Conservation (phyloP, 1,140 invertebrate genomes). For the Lasioglossum baleicum region DNA sequence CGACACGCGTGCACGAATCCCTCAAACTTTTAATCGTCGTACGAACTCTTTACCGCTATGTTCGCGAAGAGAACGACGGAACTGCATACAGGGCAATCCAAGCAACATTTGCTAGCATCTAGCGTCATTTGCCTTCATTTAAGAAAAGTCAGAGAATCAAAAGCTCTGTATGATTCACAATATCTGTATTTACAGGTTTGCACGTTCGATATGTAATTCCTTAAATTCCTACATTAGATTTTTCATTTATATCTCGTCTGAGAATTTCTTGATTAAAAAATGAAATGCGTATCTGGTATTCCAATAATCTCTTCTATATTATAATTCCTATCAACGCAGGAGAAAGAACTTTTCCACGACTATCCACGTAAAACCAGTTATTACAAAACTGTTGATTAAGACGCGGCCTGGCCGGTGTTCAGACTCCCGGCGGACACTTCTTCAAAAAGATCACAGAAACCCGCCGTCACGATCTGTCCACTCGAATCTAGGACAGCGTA, state of each 20-base stretch:
- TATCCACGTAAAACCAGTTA: neutral
- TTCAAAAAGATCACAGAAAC: neutral
- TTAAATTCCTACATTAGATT: too few species aligned
- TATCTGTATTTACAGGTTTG: too few species aligned
- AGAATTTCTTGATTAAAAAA: too few species aligned
- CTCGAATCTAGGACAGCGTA: conserved; percentile 31
- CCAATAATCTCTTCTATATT: neutral
- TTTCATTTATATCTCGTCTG: too few species aligned
- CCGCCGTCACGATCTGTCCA: conserved; percentile 8
- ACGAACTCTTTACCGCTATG: conserved; percentile 75
- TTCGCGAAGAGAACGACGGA: conserved; percentile 19
- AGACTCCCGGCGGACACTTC: neutral
- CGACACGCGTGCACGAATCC: conserved; percentile 48
- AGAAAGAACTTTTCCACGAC: neutral
- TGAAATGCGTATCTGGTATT: too few species aligned
- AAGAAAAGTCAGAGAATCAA: too few species aligned
- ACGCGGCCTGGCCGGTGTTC: neutral
- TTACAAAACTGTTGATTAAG: neutral
- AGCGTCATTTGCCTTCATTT: neutral
- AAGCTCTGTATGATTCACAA: too few species aligned
- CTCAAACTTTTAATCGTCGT: conserved; percentile 53
- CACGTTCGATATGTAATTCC: too few species aligned
- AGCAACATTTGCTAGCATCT: neutral
- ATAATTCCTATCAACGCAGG: neutral
- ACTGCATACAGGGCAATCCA: neutral